Conservation (phyloP, 2,113 vertebrate genomes). For the Callionymus lyra region DNA sequence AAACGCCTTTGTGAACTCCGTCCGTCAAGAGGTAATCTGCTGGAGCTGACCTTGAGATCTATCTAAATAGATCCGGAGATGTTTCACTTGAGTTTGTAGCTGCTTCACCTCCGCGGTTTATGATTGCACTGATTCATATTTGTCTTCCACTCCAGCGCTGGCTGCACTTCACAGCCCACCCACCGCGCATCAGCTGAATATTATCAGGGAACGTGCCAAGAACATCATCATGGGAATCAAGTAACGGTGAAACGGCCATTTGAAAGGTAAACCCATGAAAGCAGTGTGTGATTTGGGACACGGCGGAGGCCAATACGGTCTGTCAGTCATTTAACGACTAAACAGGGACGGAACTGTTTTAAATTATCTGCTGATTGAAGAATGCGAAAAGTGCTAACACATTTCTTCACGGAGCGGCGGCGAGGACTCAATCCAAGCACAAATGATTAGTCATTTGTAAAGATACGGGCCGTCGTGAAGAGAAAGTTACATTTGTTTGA, state of each 20-base stretch:
- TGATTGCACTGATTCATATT: neutral
- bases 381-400: conserved; percentile 27
- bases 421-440: conserved; percentile 3
- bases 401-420: conserved; percentile 12
- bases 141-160: neutral
- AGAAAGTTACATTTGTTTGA: conserved; percentile 7
- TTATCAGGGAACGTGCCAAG: conserved; percentile 4
- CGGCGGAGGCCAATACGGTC: conserved; percentile 6
- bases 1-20: too few species aligned
- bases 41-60: too few species aligned
- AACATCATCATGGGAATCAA: neutral
- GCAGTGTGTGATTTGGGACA: neutral
- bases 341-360: conserved; percentile 11
- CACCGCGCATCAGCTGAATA: conserved; percentile 5
- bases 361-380: conserved; percentile 20
- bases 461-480: neutral
- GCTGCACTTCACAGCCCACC: conserved; percentile 1
- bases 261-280: conserved; percentile 1
- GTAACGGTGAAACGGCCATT: conserved; percentile 1
- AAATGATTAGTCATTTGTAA: conserved; percentile 12
- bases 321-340: conserved; percentile 28
- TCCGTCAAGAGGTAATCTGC: too few species aligned
- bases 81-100: too few species aligned
- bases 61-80: too few species aligned
- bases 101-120: too few species aligned